A percentile compares a stretch with the other conserved stretches of the same genome.
Evolutionary conservation across 2,797 vertebrate genomes (phyloP).

Genomic region (Ataeniobius toweri): DNA sequence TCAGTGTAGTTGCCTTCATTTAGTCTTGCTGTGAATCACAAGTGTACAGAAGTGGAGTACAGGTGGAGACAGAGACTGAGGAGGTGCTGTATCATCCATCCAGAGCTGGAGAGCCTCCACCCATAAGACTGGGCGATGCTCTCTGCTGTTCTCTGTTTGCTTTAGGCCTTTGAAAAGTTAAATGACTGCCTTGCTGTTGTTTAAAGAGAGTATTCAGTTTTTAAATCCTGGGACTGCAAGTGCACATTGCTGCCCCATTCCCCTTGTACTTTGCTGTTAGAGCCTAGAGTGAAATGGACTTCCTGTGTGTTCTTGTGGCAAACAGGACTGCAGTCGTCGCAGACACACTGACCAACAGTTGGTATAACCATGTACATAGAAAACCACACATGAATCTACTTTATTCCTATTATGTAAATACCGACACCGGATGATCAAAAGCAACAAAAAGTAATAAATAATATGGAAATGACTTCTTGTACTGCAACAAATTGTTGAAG

Average conservation of each 20-base stretch:
- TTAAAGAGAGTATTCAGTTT: conserved; percentile 70
- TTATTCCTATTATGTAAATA: conserved; percentile 85
- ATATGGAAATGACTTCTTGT: conserved; percentile 82
- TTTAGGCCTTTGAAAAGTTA: conserved; percentile 71
- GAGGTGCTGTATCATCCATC: conserved; percentile 50
- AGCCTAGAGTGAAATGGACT: conserved; percentile 74
- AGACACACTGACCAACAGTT: conserved; percentile 58
- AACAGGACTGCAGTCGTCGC: conserved; percentile 66
- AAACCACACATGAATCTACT: conserved; percentile 77
- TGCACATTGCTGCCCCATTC: conserved; percentile 35
- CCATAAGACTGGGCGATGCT: conserved; percentile 57
- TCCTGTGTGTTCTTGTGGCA: conserved; percentile 67
- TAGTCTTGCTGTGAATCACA: conserved; percentile 68
- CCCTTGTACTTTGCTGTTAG: conserved; percentile 66
- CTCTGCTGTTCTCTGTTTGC: conserved; percentile 66
- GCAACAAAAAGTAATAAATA: conserved; percentile 82
- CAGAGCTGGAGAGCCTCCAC: conserved; percentile 50
- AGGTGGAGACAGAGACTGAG: conserved; percentile 60
- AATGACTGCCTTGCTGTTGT: conserved; percentile 73
- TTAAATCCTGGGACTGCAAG: conserved; percentile 54
- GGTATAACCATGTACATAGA: conserved; percentile 82
- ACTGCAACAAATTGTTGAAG: conserved; percentile 77
- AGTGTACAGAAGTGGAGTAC: conserved; percentile 70
- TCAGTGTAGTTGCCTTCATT: conserved; percentile 81
- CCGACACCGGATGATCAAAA: conserved; percentile 82